These are phyloP conservation scores for Ctenicera cuprea DNA, from an alignment of 2,888 invertebrate species.

Conservation along the genomic window DNA sequence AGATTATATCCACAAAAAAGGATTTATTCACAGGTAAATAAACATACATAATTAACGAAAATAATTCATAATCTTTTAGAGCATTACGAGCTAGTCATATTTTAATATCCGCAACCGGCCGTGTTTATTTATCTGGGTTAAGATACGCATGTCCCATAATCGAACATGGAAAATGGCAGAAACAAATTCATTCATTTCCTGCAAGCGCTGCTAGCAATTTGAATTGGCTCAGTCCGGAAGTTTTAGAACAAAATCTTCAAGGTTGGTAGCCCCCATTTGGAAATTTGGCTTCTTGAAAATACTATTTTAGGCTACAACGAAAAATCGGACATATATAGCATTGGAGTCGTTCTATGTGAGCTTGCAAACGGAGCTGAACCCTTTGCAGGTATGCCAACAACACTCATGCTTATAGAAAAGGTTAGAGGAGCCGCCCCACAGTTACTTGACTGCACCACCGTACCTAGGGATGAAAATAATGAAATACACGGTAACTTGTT, in stretches of 20 bases:
- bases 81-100: conserved; percentile 91
- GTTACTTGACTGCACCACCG: conserved; percentile 83
- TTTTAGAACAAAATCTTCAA: conserved; percentile 82
- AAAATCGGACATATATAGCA: conserved; percentile 93
- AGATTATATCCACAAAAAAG: conserved; percentile 89
- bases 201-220: conserved; percentile 81
- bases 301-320: conserved; percentile 84
- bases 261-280: conserved; percentile 57
- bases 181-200: conserved; percentile 85
- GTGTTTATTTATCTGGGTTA: conserved; percentile 85
- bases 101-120: conserved; percentile 82
- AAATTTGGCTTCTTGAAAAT: too few relatives aligned
- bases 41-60: neutral
- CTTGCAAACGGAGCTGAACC: conserved; percentile 93
- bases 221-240: conserved; percentile 95
- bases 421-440: conserved; percentile 86
- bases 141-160: conserved; percentile 86
- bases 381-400: conserved; percentile 89
- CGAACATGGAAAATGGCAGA: conserved; percentile 81
- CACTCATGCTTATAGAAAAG: conserved; percentile 94
- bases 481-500: conserved; percentile 66
- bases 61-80: conserved; percentile 71
- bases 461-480: conserved; percentile 73
- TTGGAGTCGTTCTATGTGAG: conserved; percentile 92
- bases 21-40: conserved; percentile 87